These are phyloP conservation scores for Melikaiella ostensackeni DNA, from an alignment of 2,888 invertebrate genomes.

Conservation along the genomic window DNA sequence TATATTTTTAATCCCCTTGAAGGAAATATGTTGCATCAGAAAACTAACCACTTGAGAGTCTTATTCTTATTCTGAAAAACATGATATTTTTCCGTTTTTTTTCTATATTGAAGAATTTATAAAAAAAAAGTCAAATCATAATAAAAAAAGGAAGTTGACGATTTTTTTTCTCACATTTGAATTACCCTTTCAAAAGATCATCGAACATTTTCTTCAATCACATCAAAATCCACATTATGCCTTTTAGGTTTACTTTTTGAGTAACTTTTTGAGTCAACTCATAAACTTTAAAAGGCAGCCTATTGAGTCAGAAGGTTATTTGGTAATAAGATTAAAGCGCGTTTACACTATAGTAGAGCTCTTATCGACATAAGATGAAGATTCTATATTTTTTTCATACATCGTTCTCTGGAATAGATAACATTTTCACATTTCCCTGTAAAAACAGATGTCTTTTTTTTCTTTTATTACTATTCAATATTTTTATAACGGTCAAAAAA, in stretches of 20 bases:
- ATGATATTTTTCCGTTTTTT: no score
- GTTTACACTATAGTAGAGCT: neutral
- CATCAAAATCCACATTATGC: neutral
- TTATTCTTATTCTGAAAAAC: neutral
- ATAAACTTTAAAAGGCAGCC: neutral
- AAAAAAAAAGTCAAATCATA: no score
- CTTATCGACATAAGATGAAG: neutral
- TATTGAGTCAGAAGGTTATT: slow-evolving; percentile 5
- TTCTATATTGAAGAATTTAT: no score
- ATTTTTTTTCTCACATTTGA: neutral
- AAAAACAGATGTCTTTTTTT: no score
- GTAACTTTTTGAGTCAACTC: neutral
- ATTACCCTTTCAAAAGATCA: neutral
- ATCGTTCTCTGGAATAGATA: no score
- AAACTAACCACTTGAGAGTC: neutral
- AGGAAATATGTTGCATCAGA: neutral
- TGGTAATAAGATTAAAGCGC: neutral
- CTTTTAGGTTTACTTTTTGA: neutral
- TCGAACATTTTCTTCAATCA: neutral
- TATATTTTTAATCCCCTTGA: neutral
- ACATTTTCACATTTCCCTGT: no score
- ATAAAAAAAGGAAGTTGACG: no score
- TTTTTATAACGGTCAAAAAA: no score
- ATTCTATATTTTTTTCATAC: neutral
- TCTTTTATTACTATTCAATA: no score